Conservation (phyloP, 53 echinoderm and acorn worm genomes). For the Crossaster papposus region DNA sequence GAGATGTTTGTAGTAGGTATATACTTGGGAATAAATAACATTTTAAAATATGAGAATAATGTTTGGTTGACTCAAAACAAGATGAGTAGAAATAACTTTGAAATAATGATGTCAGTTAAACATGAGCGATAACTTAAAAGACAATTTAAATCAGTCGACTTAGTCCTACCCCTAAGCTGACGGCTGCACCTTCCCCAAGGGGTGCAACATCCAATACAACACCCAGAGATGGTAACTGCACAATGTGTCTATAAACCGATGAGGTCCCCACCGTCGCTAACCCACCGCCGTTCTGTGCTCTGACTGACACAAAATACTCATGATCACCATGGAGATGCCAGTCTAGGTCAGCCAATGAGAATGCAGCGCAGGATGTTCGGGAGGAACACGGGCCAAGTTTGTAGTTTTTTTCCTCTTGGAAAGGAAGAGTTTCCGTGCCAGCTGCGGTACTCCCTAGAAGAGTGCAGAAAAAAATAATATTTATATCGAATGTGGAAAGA, state of each 20-base stretch:
- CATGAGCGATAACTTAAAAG: too few species aligned
- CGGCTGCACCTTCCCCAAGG: constrained; percentile 12
- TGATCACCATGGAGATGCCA: constrained; percentile 66
- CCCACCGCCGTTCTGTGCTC: constrained; percentile 58
- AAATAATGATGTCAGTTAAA: too few species aligned
- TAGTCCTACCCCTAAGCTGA: constrained; percentile 27
- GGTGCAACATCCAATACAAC: constrained; percentile 65
- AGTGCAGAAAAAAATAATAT: neutral
- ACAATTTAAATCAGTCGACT: neutral
- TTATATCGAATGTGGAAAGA: too few species aligned
- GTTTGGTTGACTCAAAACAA: too few species aligned
- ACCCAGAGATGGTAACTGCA: constrained; percentile 57
- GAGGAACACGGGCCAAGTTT: constrained; percentile 14
- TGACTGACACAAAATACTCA: constrained; percentile 57
- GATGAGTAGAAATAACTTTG: too few species aligned
- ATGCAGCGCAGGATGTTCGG: constrained; percentile 37
- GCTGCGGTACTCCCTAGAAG: constrained; percentile 26
- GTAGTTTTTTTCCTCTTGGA: constrained; percentile 3
- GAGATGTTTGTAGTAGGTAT: too few species aligned
- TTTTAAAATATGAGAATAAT: too few species aligned
- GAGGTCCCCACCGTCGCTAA: constrained; percentile 43
- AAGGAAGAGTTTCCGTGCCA: constrained; percentile 47
- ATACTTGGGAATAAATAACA: too few species aligned
- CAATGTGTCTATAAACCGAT: constrained; percentile 21
- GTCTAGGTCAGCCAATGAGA: constrained; percentile 36